phyloP scores from a whole-genome alignment of 2,888 invertebrate genomes.

The Lissocephala sabroskyi region DNA sequence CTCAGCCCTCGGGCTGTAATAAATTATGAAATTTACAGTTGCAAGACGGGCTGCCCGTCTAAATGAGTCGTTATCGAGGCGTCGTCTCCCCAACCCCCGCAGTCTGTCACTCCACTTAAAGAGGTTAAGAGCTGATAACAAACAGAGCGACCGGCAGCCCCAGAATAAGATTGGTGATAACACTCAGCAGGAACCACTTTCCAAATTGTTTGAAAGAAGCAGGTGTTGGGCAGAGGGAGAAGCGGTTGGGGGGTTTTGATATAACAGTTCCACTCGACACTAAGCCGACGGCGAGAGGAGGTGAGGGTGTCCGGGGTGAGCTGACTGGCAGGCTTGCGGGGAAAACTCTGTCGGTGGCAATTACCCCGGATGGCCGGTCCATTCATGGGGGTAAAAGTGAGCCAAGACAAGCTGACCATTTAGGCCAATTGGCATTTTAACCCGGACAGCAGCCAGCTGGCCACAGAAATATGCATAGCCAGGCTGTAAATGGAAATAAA shows the following conservation, averaged over 20 bases:
- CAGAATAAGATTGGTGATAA: no score
- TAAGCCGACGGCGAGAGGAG: no score
- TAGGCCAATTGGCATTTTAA: constrained; percentile 45
- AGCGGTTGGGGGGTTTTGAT: no score
- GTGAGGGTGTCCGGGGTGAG: constrained; percentile 24
- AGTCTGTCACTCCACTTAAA: no score
- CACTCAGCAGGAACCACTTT: no score
- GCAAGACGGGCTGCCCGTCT: constrained; percentile 14
- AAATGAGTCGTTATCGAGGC: constrained; percentile 37
- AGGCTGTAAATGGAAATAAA: constrained; percentile 34
- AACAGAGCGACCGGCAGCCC: no score
- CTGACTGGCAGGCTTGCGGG: constrained; percentile 25
- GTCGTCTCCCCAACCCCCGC: constrained; percentile 10
- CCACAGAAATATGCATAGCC: constrained; percentile 26
- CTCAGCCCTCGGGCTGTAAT: no score
- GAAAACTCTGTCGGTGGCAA: constrained; percentile 6
- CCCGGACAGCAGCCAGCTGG: constrained; percentile 26
- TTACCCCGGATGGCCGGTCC: no score
- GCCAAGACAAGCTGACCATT: constrained; percentile 43
- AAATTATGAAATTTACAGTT: constrained; percentile 40
- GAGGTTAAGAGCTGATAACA: no score
- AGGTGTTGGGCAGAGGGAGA: no score
- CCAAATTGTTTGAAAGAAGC: no score
- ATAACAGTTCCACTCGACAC: no score
- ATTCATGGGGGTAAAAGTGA: constrained; percentile 33